Evolutionary conservation across 2,888 invertebrate genomes (phyloP), one percentile per base, ranked within the genome.

Genomic region (Phaonia tiefii): DNA sequence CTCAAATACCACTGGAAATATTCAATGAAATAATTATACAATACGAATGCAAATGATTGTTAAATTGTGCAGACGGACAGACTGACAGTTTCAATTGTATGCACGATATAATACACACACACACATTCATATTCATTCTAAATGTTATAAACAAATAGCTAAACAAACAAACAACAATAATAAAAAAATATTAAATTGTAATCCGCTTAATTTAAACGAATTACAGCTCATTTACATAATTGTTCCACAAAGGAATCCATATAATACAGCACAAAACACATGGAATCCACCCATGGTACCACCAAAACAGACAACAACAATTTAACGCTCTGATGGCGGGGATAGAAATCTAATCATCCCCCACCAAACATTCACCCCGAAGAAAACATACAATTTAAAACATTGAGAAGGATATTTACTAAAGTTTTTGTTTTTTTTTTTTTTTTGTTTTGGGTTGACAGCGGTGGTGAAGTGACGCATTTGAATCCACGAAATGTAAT

Each of bases 131-230:
- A n/a, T n/a, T n/a, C n/a, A n/a, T n/a, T n/a, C n/a, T n/a, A 84
- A 84, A 79, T 83, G 83, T 84, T 84, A 44, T 63, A 84, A 84
- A 83, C 65, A 85, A 86, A 86, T 83, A 84, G 66, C 75, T 37
- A 74, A 67, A 69, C 39, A 46, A 26, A 31, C 17, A 80, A 76
- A 65, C 76, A 46, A 51, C 71, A 65, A 79, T 65, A 56, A 60
- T 78, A 83, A 67, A 80, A 83, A 82, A 83, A 82, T 83, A 85
- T 84, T 84, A 83, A 85, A 85, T 84, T 86, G 82, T 88, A 89
- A 89, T 88, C 84, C 88, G 85, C 88, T 89, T 87, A 86, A 88
- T 88, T 88, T 89, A 89, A 89, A 88, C 88, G 89, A 89, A 89
- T 89, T 89, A 89, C 89, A 89, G 31, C 31, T 31, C 86, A 89